These are phyloP conservation scores for Drosophila birchii DNA, from an alignment of 2,888 invertebrate species.

Conservation along the genomic window DNA sequence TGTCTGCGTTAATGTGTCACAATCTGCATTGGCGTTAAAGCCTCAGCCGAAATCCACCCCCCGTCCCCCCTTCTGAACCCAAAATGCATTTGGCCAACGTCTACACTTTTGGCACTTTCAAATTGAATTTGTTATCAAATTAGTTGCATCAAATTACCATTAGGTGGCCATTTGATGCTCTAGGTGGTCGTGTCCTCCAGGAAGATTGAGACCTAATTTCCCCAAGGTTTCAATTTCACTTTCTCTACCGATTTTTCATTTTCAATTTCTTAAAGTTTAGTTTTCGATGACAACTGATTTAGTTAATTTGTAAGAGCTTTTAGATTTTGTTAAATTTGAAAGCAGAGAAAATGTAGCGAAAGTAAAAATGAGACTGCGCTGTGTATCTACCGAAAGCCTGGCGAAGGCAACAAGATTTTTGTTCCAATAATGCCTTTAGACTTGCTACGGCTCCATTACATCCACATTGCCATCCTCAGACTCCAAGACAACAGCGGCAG, in stretches of 20 bases:
- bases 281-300: neutral
- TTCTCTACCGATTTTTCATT: neutral
- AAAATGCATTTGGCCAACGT: slow-evolving; percentile 60
- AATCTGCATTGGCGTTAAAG: slow-evolving; percentile 58
- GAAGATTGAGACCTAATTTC: slow-evolving; percentile 1
- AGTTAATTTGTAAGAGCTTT: too few species aligned
- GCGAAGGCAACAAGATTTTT: slow-evolving; percentile 29
- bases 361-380: neutral
- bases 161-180: slow-evolving; percentile 45
- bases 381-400: slow-evolving; percentile 1
- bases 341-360: neutral
- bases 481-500: slow-evolving; percentile 17
- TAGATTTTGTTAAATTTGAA: neutral
- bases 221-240: neutral
- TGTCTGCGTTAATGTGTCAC: slow-evolving; percentile 58
- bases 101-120: slow-evolving; percentile 67
- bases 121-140: slow-evolving; percentile 79
- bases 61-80: slow-evolving; percentile 22
- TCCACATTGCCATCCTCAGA: slow-evolving; percentile 27
- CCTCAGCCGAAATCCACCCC: slow-evolving; percentile 28
- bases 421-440: slow-evolving; percentile 26
- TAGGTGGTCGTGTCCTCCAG: neutral
- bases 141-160: slow-evolving; percentile 69
- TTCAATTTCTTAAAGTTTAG: neutral
- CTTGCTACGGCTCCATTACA: slow-evolving; percentile 41